phyloP scores from a whole-genome alignment of 30 jellyfish, hydroid and myxozoan species.

The Rhopilema esculentum region DNA sequence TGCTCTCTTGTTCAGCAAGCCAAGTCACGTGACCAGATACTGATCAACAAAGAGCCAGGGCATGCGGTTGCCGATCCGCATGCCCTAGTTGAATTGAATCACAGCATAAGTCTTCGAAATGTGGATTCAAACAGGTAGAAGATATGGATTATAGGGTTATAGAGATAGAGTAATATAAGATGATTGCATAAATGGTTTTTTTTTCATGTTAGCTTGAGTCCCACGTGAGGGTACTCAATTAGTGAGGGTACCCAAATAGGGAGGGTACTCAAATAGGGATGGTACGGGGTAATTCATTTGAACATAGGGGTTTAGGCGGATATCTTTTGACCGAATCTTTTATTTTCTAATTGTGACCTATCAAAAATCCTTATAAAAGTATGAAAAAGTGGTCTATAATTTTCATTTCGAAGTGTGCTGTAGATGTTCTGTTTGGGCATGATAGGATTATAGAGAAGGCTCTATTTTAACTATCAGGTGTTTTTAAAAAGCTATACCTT shows the following conservation, averaged over 20 bases:
- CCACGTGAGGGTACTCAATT: not conserved
- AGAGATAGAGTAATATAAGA: not conserved
- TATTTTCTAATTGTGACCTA: not conserved
- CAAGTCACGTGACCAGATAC: not conserved
- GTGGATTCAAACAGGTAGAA: not conserved
- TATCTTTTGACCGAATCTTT: not conserved
- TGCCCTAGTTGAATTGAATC: not conserved
- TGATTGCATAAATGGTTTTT: not conserved
- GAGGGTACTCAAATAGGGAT: not conserved
- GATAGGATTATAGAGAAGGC: not conserved
- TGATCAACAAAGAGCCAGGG: not conserved
- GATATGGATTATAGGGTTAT: not conserved
- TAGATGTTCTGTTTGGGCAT: not conserved
- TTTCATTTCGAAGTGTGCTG: not conserved
- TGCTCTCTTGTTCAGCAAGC: not conserved
- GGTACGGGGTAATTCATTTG: not conserved
- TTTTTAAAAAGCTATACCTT: not conserved
- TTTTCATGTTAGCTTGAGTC: not conserved
- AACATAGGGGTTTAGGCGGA: not conserved
- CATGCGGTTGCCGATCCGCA: not conserved
- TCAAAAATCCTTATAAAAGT: not conserved
- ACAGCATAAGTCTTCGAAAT: not conserved
- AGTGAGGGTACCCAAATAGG: not conserved
- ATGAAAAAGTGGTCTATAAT: not conserved
- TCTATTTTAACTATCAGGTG: not conserved